phyloP scores from a whole-genome alignment of 1,140 invertebrate genomes.

The Phymastichus coffea region DNA sequence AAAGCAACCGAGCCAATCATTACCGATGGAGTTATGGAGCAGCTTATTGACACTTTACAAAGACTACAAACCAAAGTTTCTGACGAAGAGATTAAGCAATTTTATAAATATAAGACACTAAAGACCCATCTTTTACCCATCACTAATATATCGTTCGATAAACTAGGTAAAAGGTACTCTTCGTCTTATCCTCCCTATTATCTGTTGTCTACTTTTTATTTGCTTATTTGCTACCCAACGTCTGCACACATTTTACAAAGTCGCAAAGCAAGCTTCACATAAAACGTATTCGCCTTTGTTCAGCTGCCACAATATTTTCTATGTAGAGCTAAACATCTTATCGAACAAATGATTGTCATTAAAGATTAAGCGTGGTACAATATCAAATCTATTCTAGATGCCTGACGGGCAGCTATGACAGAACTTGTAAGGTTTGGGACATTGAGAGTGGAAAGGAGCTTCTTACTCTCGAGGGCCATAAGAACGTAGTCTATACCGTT shows the following conservation, averaged over 20 bases:
- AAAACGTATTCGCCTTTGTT: too few species aligned
- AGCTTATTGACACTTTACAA: constrained; percentile 57
- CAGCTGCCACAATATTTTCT: too few species aligned
- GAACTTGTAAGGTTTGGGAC: constrained; percentile 83
- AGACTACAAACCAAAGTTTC: constrained; percentile 58
- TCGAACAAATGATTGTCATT: too few species aligned
- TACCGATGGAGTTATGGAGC: constrained; percentile 59
- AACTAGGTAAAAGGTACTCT: constrained; percentile 54
- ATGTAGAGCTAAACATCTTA: too few species aligned
- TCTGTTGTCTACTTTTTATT: too few species aligned
- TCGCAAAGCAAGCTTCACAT: too few species aligned
- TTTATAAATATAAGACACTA: constrained; percentile 69
- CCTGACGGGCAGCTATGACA: constrained; percentile 79
- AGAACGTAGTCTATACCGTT: constrained; percentile 79
- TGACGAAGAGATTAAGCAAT: constrained; percentile 61
- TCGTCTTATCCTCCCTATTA: constrained; percentile 16
- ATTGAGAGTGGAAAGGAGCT: constrained; percentile 71
- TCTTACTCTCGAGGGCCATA: constrained; percentile 70
- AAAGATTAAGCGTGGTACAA: background rate
- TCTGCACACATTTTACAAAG: too few species aligned
- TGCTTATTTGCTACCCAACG: too few species aligned
- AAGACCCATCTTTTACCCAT: constrained; percentile 75
- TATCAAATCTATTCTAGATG: constrained; percentile 59
- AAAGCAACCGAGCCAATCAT: constrained; percentile 58
- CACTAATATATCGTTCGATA: constrained; percentile 73